Evolutionary conservation across 2,797 vertebrate genomes (phyloP), one percentile per base, ranked within the genome.

Genomic region (Microtus agrestis): DNA sequence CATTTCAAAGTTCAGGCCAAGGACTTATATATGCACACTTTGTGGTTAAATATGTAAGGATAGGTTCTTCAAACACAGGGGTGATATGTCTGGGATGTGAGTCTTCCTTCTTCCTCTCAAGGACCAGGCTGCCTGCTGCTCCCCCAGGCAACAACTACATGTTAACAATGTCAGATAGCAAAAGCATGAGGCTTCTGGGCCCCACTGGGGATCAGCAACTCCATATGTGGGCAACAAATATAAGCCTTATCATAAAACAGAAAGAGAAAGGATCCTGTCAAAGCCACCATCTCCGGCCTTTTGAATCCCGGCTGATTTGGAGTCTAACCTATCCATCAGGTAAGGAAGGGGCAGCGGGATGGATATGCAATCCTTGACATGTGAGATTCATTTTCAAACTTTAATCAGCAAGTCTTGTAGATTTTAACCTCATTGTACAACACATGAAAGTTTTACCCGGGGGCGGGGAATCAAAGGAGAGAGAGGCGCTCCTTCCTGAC

Each of bases 381-480:
- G 71, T 59, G 34, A 91, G 4, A 90, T 11, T 27, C 69, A 9
- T 87, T 80, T 91, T 88, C 91, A 88, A 82, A 86, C 40, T 89
- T 81, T 69, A 91, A 89, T 54, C n/a, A 65, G 40, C 84, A 69
- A 37, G 46, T 46, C 96, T 85, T 61, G 37, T 13, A 92, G 90
- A 87, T 87, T 90, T 96, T 94, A 93, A 98, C 96, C 79, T 94
- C 88, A 67, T 31, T 89, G 91, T 1, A 1, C 73, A 97, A 89
- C 43, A 96, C 56, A 13, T 74, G 29, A 95, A 6, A 1, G 74
- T 94, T 96, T 51, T 69, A 96, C 96, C 43, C n/a, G 91, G 96
- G 89, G 94, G 23, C 40, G 40, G 93, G 21, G 87, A 96, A 96
- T 97, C 87, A 97, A 97, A 98, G 89, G 91, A 43, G 17, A 96